phyloP scores from a whole-genome alignment of 2,113 vertebrate species.

The Glaucidium brasilianum region DNA sequence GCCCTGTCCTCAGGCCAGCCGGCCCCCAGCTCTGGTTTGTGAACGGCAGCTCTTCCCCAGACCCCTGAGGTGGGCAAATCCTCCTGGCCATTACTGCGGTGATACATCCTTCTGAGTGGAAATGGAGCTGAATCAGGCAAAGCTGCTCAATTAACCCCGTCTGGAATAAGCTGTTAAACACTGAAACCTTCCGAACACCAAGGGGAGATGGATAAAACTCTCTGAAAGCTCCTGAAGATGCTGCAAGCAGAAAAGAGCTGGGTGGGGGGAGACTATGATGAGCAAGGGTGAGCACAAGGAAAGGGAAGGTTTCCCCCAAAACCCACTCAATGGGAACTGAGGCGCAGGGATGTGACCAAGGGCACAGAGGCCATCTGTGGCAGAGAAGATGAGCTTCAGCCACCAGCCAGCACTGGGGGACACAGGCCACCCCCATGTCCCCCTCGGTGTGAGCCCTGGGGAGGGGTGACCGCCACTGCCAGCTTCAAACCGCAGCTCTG shows the following conservation, averaged over 20 bases:
- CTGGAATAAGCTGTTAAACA: neutral
- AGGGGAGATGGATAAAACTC: neutral
- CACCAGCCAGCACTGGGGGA: neutral
- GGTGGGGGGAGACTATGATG: accelerated
- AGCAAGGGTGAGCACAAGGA: neutral
- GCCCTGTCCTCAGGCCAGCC: neutral
- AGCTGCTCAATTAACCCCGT: neutral
- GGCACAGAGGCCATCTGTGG: neutral
- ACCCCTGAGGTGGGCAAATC: neutral
- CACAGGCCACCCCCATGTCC: accelerated
- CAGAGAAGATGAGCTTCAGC: neutral
- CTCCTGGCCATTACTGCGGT: neutral
- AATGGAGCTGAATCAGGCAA: neutral
- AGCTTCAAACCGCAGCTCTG: neutral
- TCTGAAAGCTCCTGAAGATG: accelerated
- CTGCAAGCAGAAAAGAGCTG: neutral
- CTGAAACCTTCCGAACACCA: neutral
- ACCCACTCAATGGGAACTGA: accelerated
- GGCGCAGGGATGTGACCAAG: neutral
- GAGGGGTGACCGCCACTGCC: neutral
- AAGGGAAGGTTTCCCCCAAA: neutral
- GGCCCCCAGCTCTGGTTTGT: accelerated
- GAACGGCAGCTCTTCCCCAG: neutral
- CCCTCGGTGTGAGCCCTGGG: accelerated
- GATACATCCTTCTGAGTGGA: neutral